Base-by-base conservation (phyloP, 2,113 vertebrate species). In the Cromileptes altivelis region DNA sequence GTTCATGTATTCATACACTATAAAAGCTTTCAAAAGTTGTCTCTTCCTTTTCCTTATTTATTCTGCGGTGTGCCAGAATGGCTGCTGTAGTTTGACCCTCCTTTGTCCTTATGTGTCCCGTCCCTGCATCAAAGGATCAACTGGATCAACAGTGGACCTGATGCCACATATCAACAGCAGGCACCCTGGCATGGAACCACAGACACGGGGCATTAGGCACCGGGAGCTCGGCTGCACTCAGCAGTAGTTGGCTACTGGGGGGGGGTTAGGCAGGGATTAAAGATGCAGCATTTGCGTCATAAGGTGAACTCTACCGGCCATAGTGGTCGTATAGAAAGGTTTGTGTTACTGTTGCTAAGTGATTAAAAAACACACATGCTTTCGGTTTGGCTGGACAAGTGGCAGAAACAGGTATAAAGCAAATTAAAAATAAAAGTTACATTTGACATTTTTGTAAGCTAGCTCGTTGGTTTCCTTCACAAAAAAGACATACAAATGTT, bases 241-340 rank as follows among this genome's bases (percentile, higher is more conserved):
- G 50, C 73, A 64, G 81, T 17, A 68, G 76, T 52, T 85, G 83
- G 77, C 78, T n/a, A n/a, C n/a, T 25, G 76, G 15, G 70, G 71
- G 67, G 6, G 40, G 40, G 40, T 1, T 42, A 61, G 74, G 15
- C 27, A 30, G 7, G 82, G 78, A 91, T 89, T 86, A 86, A 85
- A 86, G 81, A 89, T 80, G 75, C 78, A 85, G 67, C 18, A 69
- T 84, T 73, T 92, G 73, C 81, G 67, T 90, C 76, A 88, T 75
- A 53, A 75, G 65, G 75, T 80, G 49, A 83, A 85, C 70, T 82
- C 57, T 78, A 79, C 37, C 21, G 6, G 58, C 61, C 64, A 69
- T 52, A 50, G 67, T 75, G 40, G 62, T 81, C 75, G 75, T 81
- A 70, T 55, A 75, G 75, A 82, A 86, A 49, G 83, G 86, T 77